phyloP scores from a whole-genome alignment of 2,888 invertebrate genomes.

The Erebia ligea region DNA sequence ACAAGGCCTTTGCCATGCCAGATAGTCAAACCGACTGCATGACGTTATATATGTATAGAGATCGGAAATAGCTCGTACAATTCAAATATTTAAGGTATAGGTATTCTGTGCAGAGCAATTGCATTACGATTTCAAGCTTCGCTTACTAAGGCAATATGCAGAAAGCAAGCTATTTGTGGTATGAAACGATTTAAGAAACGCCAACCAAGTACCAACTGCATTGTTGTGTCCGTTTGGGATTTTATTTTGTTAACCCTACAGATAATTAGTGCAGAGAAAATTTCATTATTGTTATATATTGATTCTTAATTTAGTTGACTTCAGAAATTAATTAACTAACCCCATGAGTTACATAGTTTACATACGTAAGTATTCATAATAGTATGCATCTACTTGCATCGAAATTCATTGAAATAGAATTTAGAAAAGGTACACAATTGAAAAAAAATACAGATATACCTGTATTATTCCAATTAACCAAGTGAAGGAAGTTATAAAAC shows the following conservation, averaged over 20 bases:
- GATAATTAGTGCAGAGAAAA: neutral
- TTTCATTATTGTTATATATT: too few species aligned
- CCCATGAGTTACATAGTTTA: neutral
- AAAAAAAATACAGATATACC: neutral
- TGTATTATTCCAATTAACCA: too few species aligned
- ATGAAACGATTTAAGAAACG: slow-evolving; percentile 33
- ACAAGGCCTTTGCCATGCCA: neutral
- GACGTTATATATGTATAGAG: slow-evolving; percentile 14
- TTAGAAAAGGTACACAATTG: too few species aligned
- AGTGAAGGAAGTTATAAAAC: too few species aligned
- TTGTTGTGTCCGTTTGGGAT: slow-evolving; percentile 6
- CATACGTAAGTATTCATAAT: neutral
- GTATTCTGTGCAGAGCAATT: slow-evolving; percentile 33
- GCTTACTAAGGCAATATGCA: slow-evolving; percentile 35
- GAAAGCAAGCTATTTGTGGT: slow-evolving; percentile 35
- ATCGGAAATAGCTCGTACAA: slow-evolving; percentile 26
- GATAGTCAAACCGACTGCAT: slow-evolving; percentile 1
- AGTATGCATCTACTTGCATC: neutral
- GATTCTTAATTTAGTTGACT: too few species aligned
- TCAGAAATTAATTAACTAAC: neutral
- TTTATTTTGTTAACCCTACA: slow-evolving; percentile 6
- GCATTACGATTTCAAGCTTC: slow-evolving; percentile 33
- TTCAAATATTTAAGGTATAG: slow-evolving; percentile 35
- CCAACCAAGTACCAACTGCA: slow-evolving; percentile 24
- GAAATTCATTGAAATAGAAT: too few species aligned